These are phyloP conservation scores for Sinodicranocentrus sp. DNA, from an alignment of 2,888 invertebrate species.

Conservation along the genomic window DNA sequence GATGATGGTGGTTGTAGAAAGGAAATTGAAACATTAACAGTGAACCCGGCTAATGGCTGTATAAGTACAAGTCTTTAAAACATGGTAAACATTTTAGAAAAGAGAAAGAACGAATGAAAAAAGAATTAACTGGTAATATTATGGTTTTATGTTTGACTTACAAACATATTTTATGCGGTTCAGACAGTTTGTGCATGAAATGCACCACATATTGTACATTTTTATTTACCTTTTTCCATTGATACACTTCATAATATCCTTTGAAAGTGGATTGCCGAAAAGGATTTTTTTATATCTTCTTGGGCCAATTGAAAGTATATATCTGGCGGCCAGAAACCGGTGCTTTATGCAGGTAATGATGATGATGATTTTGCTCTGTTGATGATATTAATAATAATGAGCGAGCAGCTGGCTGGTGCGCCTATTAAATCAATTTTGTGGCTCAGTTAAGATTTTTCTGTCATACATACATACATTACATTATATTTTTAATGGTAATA, in stretches of 20 bases:
- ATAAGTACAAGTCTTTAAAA: too few relatives aligned
- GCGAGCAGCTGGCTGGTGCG: constrained; percentile 21
- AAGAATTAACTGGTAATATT: neutral
- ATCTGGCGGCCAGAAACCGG: constrained; percentile 19
- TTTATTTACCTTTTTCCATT: constrained; percentile 2
- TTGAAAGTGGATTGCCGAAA: constrained; percentile 15
- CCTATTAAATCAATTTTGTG: constrained; percentile 44
- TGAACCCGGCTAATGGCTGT: neutral
- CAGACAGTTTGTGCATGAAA: constrained; percentile 2
- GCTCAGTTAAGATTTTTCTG: constrained; percentile 1
- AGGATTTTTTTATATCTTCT: neutral
- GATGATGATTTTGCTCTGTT: neutral
- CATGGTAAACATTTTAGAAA: neutral
- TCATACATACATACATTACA: constrained; percentile 10
- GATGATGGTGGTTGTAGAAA: too few relatives aligned
- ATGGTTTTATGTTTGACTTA: neutral
- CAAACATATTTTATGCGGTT: constrained; percentile 6
- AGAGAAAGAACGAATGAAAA: neutral
- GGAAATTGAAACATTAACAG: constrained; percentile 24
- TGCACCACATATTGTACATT: neutral
- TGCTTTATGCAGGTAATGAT: neutral
- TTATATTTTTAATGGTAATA: neutral
- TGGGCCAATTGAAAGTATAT: neutral
- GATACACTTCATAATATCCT: neutral
- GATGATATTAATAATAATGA: constrained; percentile 48